phyloP scores from a whole-genome alignment of 1,140 invertebrate genomes.

The Calliphora vicina region DNA sequence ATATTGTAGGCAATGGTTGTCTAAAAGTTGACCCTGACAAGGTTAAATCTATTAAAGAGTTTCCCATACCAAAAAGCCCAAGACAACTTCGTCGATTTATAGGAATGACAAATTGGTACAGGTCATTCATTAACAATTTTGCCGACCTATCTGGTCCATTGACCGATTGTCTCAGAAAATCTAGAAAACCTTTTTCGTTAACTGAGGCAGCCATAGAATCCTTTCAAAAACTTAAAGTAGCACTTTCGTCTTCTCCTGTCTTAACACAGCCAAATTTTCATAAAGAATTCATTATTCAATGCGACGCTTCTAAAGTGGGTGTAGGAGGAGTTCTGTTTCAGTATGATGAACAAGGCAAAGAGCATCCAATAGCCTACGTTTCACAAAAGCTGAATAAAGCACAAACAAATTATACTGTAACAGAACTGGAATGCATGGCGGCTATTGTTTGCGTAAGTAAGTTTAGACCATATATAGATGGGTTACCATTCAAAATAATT shows the following conservation, averaged over 20 bases:
- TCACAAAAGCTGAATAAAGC: background rate
- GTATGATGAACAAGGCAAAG: background rate
- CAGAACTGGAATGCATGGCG: background rate
- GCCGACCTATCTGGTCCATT: constrained; percentile 34
- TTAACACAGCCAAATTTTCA: constrained; percentile 45
- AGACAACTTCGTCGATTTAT: too few relatives aligned
- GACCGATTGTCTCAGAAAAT: constrained; percentile 45
- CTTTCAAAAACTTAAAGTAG: constrained; percentile 43
- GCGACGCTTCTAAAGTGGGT: constrained; percentile 31
- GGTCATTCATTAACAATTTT: constrained; percentile 56
- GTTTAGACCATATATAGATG: constrained; percentile 20
- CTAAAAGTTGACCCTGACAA: too few relatives aligned
- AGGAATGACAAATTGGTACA: too few relatives aligned
- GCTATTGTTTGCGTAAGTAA: background rate
- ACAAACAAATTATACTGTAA: background rate
- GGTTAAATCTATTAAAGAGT: too few relatives aligned
- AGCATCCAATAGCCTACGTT: background rate
- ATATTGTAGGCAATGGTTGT: constrained; percentile 49
- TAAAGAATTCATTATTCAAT: constrained; percentile 39
- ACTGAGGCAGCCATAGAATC: background rate
- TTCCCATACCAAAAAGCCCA: too few relatives aligned
- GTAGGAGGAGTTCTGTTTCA: constrained; percentile 39
- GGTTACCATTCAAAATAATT: constrained; percentile 55
- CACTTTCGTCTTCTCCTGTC: constrained; percentile 36
- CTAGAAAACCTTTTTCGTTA: constrained; percentile 11